Percentiles rank a stretch among this genome's conserved stretches.
Conservation (phyloP, 2,797 vertebrate species). For the Alfaro cultratus region DNA sequence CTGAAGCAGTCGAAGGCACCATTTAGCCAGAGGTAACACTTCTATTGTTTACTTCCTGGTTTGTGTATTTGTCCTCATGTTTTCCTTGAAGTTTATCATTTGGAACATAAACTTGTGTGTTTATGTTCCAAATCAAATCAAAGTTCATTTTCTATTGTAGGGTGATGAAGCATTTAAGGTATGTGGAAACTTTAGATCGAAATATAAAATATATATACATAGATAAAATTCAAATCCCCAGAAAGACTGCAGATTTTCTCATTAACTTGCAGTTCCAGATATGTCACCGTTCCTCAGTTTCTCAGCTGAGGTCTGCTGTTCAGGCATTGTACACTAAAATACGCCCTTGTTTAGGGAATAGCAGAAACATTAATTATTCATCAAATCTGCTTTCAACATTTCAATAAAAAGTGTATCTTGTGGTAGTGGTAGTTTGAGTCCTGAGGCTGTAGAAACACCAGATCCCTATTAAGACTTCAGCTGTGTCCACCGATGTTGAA, state of each 20-base stretch:
- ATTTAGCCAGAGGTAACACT: not conserved
- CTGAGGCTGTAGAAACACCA: slow-evolving; percentile 64
- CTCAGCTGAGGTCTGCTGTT: slow-evolving; percentile 12
- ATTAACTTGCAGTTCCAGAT: slow-evolving; percentile 24
- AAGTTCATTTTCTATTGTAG: slow-evolving; percentile 2
- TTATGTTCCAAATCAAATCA: not conserved
- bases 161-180: not conserved
- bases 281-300: slow-evolving; percentile 24
- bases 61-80: not conserved
- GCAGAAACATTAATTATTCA: slow-evolving; percentile 68
- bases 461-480: slow-evolving; percentile 75
- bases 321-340: slow-evolving; percentile 3
- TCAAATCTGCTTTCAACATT: slow-evolving; percentile 38
- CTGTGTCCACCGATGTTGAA: slow-evolving; percentile 44
- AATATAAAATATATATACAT: not conserved
- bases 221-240: not conserved
- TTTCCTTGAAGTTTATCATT: not conserved
- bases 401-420: slow-evolving; percentile 54
- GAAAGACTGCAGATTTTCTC: slow-evolving; percentile 8
- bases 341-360: slow-evolving; percentile 31
- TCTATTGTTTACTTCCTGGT: not conserved
- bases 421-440: slow-evolving; percentile 35
- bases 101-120: not conserved
- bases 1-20: not conserved
- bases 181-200: slow-evolving; percentile 6